These are phyloP conservation scores for Melanerpes formicivorus DNA, from an alignment of 2,113 vertebrate species.

Conservation along the genomic window DNA sequence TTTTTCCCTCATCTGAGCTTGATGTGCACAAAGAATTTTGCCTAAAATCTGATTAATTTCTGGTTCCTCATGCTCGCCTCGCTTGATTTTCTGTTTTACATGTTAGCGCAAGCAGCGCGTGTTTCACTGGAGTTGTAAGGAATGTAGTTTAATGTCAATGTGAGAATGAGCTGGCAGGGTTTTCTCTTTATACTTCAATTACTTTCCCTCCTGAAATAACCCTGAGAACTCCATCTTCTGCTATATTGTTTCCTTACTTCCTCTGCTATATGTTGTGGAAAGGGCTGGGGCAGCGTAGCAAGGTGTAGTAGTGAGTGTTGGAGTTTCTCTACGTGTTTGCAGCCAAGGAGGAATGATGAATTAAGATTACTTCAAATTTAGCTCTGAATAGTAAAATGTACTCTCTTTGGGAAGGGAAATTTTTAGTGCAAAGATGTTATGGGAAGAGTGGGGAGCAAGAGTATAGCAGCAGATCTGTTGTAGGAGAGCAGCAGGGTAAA, in stretches of 20 bases:
- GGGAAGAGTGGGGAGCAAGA: background rate
- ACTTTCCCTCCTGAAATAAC: conserved; percentile 53
- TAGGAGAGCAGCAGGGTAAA: background rate
- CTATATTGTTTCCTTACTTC: background rate
- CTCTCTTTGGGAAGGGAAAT: background rate
- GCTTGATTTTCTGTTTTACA: background rate
- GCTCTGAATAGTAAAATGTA: background rate
- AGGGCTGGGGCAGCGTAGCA: background rate
- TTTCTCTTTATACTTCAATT: conserved; percentile 52
- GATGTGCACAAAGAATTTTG: background rate
- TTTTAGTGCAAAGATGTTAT: background rate
- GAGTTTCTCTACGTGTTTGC: background rate
- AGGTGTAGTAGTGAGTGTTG: background rate
- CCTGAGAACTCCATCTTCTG: background rate
- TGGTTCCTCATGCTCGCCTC: background rate
- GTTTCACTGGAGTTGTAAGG: conserved; percentile 35
- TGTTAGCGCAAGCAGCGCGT: background rate
- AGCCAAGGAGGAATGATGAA: conserved; percentile 4
- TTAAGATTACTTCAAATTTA: conserved; percentile 29
- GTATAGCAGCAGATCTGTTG: background rate
- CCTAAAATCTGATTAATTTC: conserved; percentile 3
- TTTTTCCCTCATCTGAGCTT: background rate
- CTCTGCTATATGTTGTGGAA: background rate
- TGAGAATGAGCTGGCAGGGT: conserved; percentile 45
- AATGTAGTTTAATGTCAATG: conserved; percentile 43